Evolutionary conservation across 2,888 invertebrate species (phyloP).

Genomic region (Embidobia sp.): DNA sequence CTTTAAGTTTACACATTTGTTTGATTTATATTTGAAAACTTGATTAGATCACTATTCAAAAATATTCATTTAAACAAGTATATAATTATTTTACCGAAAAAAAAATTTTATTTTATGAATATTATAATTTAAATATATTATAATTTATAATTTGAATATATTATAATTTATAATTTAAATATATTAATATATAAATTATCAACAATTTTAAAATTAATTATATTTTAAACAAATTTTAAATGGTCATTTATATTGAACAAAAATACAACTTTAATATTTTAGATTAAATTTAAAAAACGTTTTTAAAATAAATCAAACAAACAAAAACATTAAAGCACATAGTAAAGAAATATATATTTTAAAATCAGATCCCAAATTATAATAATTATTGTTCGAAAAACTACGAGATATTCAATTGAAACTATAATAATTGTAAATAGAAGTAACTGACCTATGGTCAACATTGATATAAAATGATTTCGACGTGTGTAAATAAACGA

Average conservation of each 20-base stretch:
- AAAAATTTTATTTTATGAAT: no score
- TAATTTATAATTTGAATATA: no score
- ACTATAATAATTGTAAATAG: constrained; percentile 6
- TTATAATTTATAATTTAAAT: no score
- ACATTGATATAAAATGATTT: constrained; percentile 46
- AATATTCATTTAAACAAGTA: no score
- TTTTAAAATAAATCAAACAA: constrained; percentile 21
- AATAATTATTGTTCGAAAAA: no score
- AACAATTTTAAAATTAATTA: no score
- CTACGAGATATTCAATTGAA: neutral
- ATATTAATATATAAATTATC: no score
- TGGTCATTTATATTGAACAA: neutral
- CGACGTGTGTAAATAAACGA: constrained; percentile 46
- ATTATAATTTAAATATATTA: no score
- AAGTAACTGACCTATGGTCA: neutral
- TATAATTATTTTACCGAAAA: no score
- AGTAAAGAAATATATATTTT: constrained; percentile 5
- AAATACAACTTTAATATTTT: no score
- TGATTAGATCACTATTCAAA: neutral
- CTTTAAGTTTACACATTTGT: constrained; percentile 22
- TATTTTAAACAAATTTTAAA: neutral
- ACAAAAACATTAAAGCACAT: neutral
- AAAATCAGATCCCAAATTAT: no score
- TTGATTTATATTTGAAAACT: constrained; percentile 7
- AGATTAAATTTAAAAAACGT: no score